Percentiles rank a stretch among this genome's conserved stretches.
Conservation (phyloP, 2,888 invertebrate species). For the Perizoma affinitatum region DNA sequence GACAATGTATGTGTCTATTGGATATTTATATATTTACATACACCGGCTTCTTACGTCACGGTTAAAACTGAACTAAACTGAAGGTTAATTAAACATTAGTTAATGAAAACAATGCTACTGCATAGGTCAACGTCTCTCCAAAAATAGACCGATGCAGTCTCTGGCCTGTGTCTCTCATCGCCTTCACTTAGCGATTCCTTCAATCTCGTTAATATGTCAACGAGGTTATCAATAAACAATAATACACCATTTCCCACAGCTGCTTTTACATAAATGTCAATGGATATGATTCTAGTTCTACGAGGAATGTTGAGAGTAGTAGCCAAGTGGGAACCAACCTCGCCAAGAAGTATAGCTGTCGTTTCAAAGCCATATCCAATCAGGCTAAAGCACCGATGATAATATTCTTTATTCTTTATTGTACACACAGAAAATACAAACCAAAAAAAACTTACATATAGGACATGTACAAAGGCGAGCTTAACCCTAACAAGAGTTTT, state of each 20-base stretch:
- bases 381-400: no score
- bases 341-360: background rate
- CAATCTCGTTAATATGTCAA: slow-evolving; percentile 77
- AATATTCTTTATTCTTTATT: no score
- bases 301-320: slow-evolving; percentile 14
- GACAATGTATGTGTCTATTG: no score
- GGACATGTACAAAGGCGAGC: no score
- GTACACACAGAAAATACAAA: no score
- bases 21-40: no score
- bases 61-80: no score
- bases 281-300: slow-evolving; percentile 43
- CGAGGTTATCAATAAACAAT: slow-evolving; percentile 71
- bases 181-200: slow-evolving; percentile 68
- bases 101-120: slow-evolving; percentile 26
- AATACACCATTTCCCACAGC: slow-evolving; percentile 53
- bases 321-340: slow-evolving; percentile 15
- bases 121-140: slow-evolving; percentile 75
- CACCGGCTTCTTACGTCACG: no score
- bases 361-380: no score
- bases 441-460: no score
- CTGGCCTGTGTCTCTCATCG: slow-evolving; percentile 75
- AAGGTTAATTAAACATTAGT: slow-evolving; percentile 28
- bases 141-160: slow-evolving; percentile 70
- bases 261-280: slow-evolving; percentile 53
- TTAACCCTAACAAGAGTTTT: no score